A percentile compares a stretch with the other conserved stretches of the same genome.
Conservation (phyloP, 2,888 invertebrate genomes). For the Eutolmus rufibarbis region DNA sequence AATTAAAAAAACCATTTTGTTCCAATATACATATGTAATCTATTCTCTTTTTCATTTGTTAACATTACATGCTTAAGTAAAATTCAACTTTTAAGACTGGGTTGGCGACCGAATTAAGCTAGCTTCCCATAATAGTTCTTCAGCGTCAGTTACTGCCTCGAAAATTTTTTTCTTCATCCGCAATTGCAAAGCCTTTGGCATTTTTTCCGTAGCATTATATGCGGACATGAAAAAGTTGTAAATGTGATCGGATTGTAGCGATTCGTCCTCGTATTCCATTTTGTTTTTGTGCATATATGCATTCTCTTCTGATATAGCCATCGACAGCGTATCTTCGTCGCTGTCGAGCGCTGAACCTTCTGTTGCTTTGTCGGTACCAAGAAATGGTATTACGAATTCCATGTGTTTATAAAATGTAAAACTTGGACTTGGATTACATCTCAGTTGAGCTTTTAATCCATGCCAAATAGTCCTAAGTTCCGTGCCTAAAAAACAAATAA, state of each 20-base stretch:
- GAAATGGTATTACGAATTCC: neutral
- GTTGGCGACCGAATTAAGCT: neutral
- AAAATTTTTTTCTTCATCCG: neutral
- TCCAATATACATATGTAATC: neutral
- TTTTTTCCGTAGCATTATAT: neutral
- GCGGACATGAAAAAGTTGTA: neutral
- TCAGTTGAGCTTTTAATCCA: neutral
- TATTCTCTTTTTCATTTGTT: neutral
- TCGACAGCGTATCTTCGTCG: neutral
- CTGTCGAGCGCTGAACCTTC: neutral
- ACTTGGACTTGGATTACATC: neutral
- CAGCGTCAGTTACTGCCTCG: neutral
- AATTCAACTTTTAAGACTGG: neutral
- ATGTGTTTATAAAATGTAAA: neutral
- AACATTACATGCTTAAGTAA: neutral
- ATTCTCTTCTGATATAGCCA: neutral
- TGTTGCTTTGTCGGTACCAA: neutral
- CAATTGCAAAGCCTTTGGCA: neutral
- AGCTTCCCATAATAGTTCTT: neutral
- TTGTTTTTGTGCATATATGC: neutral
- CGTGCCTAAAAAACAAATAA: neutral
- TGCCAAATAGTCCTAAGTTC: neutral
- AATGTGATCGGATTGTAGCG: neutral
- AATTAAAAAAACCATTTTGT: neutral
- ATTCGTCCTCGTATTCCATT: neutral